Evolutionary conservation across 2,797 vertebrate genomes (phyloP), one percentile per base, ranked within the genome.

Genomic region (Hemibagrus guttatus): DNA sequence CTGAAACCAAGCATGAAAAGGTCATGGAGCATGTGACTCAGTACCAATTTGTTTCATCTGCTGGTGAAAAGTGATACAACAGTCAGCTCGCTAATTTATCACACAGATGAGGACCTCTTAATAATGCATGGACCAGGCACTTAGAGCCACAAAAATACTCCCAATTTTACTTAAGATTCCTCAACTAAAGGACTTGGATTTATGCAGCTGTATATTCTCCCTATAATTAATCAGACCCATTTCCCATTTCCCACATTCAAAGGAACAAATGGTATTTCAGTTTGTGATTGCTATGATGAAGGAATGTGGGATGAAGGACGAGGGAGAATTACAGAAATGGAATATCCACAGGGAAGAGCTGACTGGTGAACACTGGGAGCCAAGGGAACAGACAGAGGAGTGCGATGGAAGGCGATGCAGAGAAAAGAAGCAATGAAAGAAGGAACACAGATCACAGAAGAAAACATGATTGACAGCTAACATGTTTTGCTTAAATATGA

Each of bases 51-150:
- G 86, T 90, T 90, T 93, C 91, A 94, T 93, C 92, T 89, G 82
- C 86, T 88, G 87, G 90, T 90, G 92, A 93, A 95, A 92, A 91
- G 88, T 39, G 91, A 94, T 92, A 92, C 78, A 80, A 80, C 76
- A 83, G 91, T 90, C 91, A 92, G 86, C 86, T 86, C 52, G 79
- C 89, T 91, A 94, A 95, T 95, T 93, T 93, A 93, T 94, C 89
- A 78, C 81, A 72, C 0, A 85, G 87, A 88, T 86, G 87, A 91
- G 90, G 88, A 90, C 88, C 90, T 90, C 90, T 93, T 90, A 92
- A 93, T 91, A 89, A 91, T 81, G 89, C 89, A 89, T 83, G 69
- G 39, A 61, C 39, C 8, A 16, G 49, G 39, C 75, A 71, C 61
- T 84, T 82, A 83, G 49, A 86, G 84, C 78, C 69, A n/a, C 64